Percentiles rank a stretch among this genome's conserved stretches.
These are phyloP conservation scores for Entelurus aequoreus DNA, from an alignment of 2,113 vertebrate species.

Conservation along the genomic window DNA sequence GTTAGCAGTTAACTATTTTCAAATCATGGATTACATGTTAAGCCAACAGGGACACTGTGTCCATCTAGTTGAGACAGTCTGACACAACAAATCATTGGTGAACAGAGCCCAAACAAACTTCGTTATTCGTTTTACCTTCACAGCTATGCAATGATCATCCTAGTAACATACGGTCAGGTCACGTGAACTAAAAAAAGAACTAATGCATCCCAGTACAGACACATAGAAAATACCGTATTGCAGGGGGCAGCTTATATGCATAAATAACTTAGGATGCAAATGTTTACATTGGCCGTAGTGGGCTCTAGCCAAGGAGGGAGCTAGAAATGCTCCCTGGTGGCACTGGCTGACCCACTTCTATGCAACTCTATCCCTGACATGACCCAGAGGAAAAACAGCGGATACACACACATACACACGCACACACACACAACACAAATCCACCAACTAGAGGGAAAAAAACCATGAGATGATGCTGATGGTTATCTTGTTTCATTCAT, in stretches of 20 bases:
- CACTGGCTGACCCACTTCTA: conserved; percentile 64
- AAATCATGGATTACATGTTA: no score
- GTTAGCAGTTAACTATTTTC: no score
- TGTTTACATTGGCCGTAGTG: conserved; percentile 36
- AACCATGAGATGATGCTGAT: conserved; percentile 33
- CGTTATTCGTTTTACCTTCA: conserved; percentile 14
- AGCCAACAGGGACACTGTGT: conserved; percentile 42
- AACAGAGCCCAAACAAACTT: conserved; percentile 22
- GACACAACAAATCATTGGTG: neutral
- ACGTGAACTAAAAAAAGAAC: conserved; percentile 5
- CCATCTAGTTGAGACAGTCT: conserved; percentile 41
- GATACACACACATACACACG: conserved; percentile 15
- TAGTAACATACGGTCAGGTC: neutral
- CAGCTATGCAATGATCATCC: conserved; percentile 9
- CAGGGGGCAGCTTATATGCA: neutral
- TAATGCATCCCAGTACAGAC: neutral
- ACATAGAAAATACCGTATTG: neutral
- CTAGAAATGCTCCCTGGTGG: conserved; percentile 52
- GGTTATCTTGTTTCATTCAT: conserved; percentile 27
- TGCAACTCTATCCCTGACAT: conserved; percentile 62
- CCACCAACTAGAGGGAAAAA: conserved; percentile 8
- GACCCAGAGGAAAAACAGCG: conserved; percentile 51
- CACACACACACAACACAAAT: conserved; percentile 11
- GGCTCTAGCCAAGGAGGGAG: conserved; percentile 30
- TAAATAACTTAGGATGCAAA: conserved; percentile 9